phyloP scores from a whole-genome alignment of 2,888 invertebrate genomes.

The Phortica okadai region DNA sequence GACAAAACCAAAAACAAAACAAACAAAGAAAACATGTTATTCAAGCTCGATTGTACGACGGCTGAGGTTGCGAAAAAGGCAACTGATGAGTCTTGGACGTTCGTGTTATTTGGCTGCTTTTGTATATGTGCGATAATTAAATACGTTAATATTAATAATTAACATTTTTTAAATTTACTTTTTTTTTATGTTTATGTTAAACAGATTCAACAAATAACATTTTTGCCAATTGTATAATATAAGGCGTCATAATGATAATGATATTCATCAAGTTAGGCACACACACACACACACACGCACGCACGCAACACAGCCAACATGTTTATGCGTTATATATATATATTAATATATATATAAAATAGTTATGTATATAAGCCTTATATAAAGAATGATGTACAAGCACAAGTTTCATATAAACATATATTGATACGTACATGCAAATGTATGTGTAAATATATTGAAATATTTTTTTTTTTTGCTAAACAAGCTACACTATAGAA shows the following conservation, averaged over 20 bases:
- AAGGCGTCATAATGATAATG: neutral
- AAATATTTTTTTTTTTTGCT: neutral
- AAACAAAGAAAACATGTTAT: no score
- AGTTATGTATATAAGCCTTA: constrained; percentile 5
- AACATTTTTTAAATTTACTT: neutral
- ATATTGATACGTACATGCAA: neutral
- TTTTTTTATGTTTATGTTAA: neutral
- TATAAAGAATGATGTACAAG: neutral
- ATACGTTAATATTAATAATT: no score
- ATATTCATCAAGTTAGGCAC: neutral
- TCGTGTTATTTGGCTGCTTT: no score
- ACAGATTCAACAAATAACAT: neutral
- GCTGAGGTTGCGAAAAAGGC: no score
- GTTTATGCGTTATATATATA: neutral
- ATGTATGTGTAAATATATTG: neutral
- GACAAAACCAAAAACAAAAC: no score
- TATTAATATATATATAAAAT: neutral
- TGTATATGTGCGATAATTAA: no score
- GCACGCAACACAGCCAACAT: neutral
- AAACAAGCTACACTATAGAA: neutral
- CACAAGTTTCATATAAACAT: neutral
- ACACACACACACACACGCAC: no score
- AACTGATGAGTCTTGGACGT: no score
- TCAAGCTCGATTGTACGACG: no score
- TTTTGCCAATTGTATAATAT: neutral